phyloP scores from a whole-genome alignment of 2,888 invertebrate species.

The Andricus curvator region DNA sequence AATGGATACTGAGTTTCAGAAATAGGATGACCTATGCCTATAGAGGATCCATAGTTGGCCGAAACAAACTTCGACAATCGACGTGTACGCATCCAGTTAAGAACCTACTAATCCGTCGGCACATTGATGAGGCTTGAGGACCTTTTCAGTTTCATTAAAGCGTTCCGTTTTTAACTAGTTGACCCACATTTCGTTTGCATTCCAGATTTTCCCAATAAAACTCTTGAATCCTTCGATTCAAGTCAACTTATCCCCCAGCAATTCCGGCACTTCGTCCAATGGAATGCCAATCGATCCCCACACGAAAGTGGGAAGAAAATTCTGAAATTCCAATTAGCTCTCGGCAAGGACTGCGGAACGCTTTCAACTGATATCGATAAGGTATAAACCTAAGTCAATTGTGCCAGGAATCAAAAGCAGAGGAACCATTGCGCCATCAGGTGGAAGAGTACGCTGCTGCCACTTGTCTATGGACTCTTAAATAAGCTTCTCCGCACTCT shows the following conservation, averaged over 20 bases:
- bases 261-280: not conserved
- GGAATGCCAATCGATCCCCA: not conserved
- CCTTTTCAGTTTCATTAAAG: not conserved
- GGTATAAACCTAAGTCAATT: not conserved
- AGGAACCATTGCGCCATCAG: not conserved
- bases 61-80: too few species aligned
- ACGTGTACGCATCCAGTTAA: too few species aligned
- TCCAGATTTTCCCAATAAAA: not conserved
- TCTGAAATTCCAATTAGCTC: conserved; percentile 17
- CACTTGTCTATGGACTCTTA: conserved; percentile 60
- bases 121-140: not conserved
- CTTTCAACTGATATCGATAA: conserved; percentile 14
- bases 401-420: not conserved
- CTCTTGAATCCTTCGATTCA: not conserved
- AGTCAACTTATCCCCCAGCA: not conserved
- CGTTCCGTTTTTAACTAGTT: not conserved
- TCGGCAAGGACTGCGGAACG: not conserved
- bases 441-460: conserved; percentile 29
- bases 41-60: too few species aligned
- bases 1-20: not conserved
- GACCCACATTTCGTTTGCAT: not conserved
- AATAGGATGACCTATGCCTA: too few species aligned
- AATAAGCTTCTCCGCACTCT: conserved; percentile 46
- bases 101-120: too few species aligned
- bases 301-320: not conserved